phyloP scores from a whole-genome alignment of 2,797 vertebrate genomes.

The Sylvia borin region DNA sequence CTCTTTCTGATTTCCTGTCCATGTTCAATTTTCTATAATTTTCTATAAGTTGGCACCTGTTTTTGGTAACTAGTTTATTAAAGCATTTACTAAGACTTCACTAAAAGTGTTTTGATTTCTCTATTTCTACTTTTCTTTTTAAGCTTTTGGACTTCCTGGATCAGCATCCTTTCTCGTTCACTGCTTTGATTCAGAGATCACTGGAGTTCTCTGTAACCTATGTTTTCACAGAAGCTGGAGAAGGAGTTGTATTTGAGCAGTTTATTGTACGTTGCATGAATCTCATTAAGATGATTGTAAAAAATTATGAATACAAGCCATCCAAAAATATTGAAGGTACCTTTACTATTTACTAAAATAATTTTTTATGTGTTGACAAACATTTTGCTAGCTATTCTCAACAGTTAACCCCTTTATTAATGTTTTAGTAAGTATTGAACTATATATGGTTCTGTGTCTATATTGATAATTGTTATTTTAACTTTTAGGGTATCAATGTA shows the following conservation, averaged over 20 bases:
- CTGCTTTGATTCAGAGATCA: conserved; percentile 90
- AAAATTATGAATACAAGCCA: conserved; percentile 94
- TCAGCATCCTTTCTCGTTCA: conserved; percentile 91
- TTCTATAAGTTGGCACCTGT: not conserved
- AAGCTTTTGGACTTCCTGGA: conserved; percentile 96
- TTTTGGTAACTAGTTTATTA: not conserved
- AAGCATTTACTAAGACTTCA: not conserved
- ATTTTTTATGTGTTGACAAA: not conserved
- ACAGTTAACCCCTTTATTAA: not conserved
- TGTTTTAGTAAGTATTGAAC: not conserved
- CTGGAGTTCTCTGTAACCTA: conserved; percentile 95
- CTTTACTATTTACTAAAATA: not conserved
- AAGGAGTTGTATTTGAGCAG: conserved; percentile 91
- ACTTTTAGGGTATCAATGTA: not conserved
- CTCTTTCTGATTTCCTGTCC: not conserved
- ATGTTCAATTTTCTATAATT: not conserved
- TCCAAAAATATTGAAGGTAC: conserved; percentile 95
- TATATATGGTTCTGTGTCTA: not conserved
- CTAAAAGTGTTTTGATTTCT: not conserved
- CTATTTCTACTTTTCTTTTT: conserved; percentile 24
- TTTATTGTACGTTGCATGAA: conserved; percentile 99
- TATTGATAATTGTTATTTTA: not conserved
- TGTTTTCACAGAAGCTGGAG: conserved; percentile 91
- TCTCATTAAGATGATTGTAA: conserved; percentile 97
- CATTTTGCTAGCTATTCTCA: not conserved